phyloP scores from a whole-genome alignment of 2,888 invertebrate genomes.

The Coenonympha glycerion region DNA sequence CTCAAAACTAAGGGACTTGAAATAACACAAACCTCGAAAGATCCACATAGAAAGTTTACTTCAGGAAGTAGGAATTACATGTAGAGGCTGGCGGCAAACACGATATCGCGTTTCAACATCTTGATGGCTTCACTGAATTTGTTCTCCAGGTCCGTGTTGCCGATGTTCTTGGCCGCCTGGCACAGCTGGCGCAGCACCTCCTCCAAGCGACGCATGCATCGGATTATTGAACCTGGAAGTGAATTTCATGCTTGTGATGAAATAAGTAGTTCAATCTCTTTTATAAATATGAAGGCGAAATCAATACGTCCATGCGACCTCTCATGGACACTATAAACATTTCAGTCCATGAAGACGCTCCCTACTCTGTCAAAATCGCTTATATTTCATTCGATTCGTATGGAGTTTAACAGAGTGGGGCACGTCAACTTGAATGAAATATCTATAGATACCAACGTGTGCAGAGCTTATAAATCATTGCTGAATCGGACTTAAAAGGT shows the following conservation, averaged over 20 bases:
- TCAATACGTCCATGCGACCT: too few relatives aligned
- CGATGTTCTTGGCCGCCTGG: constrained; percentile 97
- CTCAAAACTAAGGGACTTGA: background rate
- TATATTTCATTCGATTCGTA: too few relatives aligned
- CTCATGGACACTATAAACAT: too few relatives aligned
- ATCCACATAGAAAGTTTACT: constrained; percentile 1
- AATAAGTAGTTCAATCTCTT: too few relatives aligned
- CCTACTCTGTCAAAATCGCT: too few relatives aligned
- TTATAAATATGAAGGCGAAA: too few relatives aligned
- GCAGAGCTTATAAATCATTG: too few relatives aligned
- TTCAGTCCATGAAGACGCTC: too few relatives aligned
- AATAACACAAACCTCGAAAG: constrained; percentile 8
- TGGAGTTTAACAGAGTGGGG: too few relatives aligned
- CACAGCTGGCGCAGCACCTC: constrained; percentile 96
- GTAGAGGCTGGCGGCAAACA: constrained; percentile 99
- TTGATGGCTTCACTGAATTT: constrained; percentile 96
- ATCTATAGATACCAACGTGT: too few relatives aligned
- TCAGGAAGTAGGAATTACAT: constrained; percentile 42
- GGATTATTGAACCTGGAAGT: constrained; percentile 74
- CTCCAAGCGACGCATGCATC: constrained; percentile 97
- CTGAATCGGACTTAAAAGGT: too few relatives aligned
- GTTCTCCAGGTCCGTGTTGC: constrained; percentile 95
- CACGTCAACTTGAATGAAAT: too few relatives aligned
- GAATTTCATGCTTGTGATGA: background rate
- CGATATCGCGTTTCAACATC: constrained; percentile 96